phyloP scores from a whole-genome alignment of 2,113 vertebrate genomes.

The Apaloderma vittatum region DNA sequence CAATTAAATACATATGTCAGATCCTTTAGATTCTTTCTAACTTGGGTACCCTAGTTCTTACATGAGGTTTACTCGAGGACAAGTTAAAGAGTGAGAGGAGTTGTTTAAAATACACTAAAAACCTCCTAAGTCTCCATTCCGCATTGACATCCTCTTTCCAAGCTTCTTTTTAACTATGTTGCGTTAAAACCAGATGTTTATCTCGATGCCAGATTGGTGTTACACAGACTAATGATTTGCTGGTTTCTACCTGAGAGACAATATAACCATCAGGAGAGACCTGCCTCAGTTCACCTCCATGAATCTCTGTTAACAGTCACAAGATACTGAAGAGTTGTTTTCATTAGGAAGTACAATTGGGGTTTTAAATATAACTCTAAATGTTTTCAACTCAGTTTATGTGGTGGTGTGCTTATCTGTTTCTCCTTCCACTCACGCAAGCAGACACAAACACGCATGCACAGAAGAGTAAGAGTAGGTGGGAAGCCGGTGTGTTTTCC shows the following conservation, averaged over 20 bases:
- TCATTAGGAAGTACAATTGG: not conserved
- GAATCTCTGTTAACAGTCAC: not conserved
- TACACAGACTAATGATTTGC: not conserved
- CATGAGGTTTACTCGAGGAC: not conserved
- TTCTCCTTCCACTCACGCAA: not conserved
- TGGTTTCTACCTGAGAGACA: not conserved
- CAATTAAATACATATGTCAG: not conserved
- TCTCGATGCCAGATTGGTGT: not conserved
- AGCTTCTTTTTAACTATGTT: not conserved
- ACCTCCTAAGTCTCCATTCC: not conserved
- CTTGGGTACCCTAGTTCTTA: not conserved
- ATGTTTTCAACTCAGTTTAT: not conserved
- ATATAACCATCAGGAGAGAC: not conserved
- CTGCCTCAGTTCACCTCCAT: not conserved
- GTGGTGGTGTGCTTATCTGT: not conserved
- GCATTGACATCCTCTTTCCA: not conserved
- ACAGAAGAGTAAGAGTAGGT: not conserved
- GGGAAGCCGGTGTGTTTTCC: accelerated
- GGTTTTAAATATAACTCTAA: not conserved
- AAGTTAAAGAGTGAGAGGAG: not conserved
- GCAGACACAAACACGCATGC: not conserved
- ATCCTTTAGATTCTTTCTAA: not conserved
- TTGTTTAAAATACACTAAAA: not conserved
- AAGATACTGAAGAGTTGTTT: not conserved
- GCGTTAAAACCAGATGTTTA: not conserved